Conservation (phyloP, 2,797 vertebrate species). For the Coendou prehensilis region DNA sequence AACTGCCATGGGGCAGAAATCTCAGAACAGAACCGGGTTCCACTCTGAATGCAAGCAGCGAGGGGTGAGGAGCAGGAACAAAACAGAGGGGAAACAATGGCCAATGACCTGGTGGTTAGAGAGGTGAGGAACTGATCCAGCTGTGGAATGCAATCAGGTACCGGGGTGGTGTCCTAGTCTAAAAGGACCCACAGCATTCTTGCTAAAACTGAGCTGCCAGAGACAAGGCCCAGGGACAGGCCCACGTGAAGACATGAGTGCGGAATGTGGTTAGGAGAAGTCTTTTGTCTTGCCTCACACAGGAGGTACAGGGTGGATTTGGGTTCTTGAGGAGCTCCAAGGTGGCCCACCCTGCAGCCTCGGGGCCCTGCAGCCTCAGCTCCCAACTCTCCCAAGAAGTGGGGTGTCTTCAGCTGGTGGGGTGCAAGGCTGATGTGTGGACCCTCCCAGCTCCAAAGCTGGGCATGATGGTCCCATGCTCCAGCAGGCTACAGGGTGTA, state of each 20-base stretch:
- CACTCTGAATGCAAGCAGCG: background rate
- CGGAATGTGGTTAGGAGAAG: background rate
- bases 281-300: accelerated
- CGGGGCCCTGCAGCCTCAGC: background rate
- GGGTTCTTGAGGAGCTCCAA: background rate
- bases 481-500: accelerated
- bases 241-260: background rate
- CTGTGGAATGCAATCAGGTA: background rate
- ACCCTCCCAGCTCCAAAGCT: background rate
- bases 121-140: background rate
- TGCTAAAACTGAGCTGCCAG: background rate
- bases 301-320: background rate
- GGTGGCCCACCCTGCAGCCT: background rate
- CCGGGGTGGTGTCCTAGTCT: background rate
- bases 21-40: background rate
- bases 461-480: accelerated
- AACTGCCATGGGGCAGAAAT: background rate
- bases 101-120: background rate
- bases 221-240: background rate
- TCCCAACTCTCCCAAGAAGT: background rate
- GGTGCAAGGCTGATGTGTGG: accelerated
- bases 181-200: background rate
- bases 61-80: background rate
- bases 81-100: too few species aligned
- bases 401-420: accelerated